phyloP scores from a whole-genome alignment of 1,140 invertebrate genomes.

The Camponotus pennsylvanicus region DNA sequence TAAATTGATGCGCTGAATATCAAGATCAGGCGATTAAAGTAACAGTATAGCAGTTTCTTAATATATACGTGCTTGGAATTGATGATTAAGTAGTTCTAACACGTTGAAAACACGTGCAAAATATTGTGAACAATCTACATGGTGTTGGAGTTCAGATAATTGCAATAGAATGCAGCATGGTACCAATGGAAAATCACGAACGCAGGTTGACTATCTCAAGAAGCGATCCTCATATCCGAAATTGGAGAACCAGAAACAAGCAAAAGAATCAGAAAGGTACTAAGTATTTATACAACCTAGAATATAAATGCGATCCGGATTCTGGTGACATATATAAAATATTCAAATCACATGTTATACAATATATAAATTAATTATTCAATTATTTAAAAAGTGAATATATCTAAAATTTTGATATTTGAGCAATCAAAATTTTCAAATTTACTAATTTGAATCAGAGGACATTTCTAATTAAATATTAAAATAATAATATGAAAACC shows the following conservation, averaged over 20 bases:
- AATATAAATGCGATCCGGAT: not conserved
- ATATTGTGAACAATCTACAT: slow-evolving; percentile 3
- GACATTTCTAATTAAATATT: too few species aligned
- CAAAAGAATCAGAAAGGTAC: slow-evolving; percentile 66
- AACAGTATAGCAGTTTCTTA: not conserved
- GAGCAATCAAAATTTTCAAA: not conserved
- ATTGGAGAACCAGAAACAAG: slow-evolving; percentile 65
- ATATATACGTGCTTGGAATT: not conserved
- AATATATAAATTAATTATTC: not conserved
- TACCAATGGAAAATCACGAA: slow-evolving; percentile 69
- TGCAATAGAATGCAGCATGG: slow-evolving; percentile 58
- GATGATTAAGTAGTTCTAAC: slow-evolving; percentile 11
- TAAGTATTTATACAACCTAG: not conserved
- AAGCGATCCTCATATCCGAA: slow-evolving; percentile 70
- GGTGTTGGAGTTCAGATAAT: slow-evolving; percentile 21
- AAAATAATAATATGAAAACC: too few species aligned
- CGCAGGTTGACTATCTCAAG: slow-evolving; percentile 39
- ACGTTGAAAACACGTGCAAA: not conserved
- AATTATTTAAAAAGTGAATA: not conserved
- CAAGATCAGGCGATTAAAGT: not conserved
- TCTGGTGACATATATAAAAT: not conserved
- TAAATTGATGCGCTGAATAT: not conserved
- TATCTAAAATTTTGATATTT: not conserved
- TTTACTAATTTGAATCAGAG: not conserved
- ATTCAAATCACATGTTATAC: not conserved